A percentile compares a stretch with the other conserved stretches of the same genome.
phyloP scores from a whole-genome alignment of 2,113 vertebrate species.

The human (Homo sapiens) region GRCh38 chr5:65231501-65232000 shows the following conservation, averaged over 20 bases:
- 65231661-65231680: not conserved
- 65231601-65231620: not conserved
- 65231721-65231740: not conserved
- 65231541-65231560: not conserved
- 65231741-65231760: not conserved
- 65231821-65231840: no score
- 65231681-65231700: not conserved
- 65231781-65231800: not conserved
- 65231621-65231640: not conserved
- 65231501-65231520: not conserved
- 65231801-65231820: not conserved
- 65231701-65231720: not conserved
- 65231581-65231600: not conserved
- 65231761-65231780: not conserved
- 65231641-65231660: not conserved
- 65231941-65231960: no score
- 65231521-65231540: not conserved
- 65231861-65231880: no score
- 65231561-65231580: not conserved
- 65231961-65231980: no score
- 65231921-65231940: no score
- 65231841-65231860: no score
- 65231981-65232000: no score
- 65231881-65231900: no score
- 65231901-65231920: no score